A percentile compares a stretch with the other conserved stretches of the same genome.
Evolutionary conservation across 2,888 invertebrate genomes (phyloP).

Genomic region (Spodoptera littoralis): DNA sequence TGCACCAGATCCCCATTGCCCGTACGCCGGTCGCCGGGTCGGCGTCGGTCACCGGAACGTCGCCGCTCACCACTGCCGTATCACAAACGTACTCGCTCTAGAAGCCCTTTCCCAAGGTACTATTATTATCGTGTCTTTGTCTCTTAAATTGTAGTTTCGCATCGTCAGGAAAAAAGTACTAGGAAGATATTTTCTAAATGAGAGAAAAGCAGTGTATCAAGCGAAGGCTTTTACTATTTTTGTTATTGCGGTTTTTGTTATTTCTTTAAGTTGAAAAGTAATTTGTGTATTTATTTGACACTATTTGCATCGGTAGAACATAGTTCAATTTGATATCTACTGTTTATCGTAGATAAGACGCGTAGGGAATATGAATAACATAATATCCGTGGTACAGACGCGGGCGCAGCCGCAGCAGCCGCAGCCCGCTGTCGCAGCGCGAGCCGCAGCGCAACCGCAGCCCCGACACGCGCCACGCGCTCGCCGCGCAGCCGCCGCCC

Average conservation of each 20-base stretch:
- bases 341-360: too few relatives aligned
- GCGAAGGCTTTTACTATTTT: too few relatives aligned
- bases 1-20: conserved; percentile 21
- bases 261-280: too few relatives aligned
- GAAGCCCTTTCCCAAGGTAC: conserved; percentile 70
- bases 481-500: conserved; percentile 59
- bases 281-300: too few relatives aligned
- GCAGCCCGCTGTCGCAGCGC: conserved; percentile 79
- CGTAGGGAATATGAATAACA: too few relatives aligned
- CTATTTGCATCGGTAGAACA: too few relatives aligned
- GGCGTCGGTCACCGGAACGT: conserved; percentile 29
- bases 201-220: too few relatives aligned
- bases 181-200: too few relatives aligned
- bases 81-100: conserved; percentile 58
- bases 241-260: too few relatives aligned
- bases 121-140: not conserved
- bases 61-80: conserved; percentile 27
- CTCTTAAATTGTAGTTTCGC: too few relatives aligned
- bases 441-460: conserved; percentile 72
- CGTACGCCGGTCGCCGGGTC: conserved; percentile 44
- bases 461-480: conserved; percentile 60
- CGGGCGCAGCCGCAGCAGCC: conserved; percentile 67
- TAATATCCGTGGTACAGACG: conserved; percentile 25
- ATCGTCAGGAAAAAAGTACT: too few relatives aligned
- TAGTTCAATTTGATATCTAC: too few relatives aligned